A percentile compares a stretch with the other conserved stretches of the same genome.
Conservation (phyloP, 2,797 vertebrate species). For the Toxotes lorentzi region DNA sequence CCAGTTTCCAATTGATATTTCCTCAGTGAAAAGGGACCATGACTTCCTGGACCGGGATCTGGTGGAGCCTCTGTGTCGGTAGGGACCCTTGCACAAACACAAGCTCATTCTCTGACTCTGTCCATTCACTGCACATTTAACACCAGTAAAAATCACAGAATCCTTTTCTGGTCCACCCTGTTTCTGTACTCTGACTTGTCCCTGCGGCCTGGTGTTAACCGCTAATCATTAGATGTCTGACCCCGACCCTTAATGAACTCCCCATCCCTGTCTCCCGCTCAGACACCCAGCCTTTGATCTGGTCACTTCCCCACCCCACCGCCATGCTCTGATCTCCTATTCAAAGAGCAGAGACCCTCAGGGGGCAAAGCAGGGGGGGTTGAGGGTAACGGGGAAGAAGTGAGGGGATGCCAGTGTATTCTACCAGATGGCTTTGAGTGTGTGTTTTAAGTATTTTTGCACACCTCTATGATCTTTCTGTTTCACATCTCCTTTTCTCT, state of each 20-base stretch:
- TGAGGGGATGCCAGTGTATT: constrained; percentile 53
- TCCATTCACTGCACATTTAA: constrained; percentile 1
- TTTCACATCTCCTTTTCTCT: constrained; percentile 37
- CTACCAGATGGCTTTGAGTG: constrained; percentile 72
- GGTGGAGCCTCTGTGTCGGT: constrained; percentile 96
- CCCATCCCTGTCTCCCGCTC: constrained; percentile 58
- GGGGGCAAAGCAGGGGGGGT: constrained; percentile 55
- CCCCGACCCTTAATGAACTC: constrained; percentile 78
- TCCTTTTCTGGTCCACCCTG: neutral
- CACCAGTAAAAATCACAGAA: constrained; percentile 13
- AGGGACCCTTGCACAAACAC: constrained; percentile 55
- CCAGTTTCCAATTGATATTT: constrained; percentile 94
- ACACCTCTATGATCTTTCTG: constrained; percentile 50
- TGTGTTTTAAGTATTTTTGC: constrained; percentile 41
- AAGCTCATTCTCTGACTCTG: neutral
- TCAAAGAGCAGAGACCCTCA: constrained; percentile 77
- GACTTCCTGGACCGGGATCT: constrained; percentile 96
- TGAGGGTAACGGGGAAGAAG: constrained; percentile 38
- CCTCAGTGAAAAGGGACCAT: constrained; percentile 94
- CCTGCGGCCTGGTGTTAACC: constrained; percentile 51
- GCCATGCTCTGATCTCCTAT: constrained; percentile 79
- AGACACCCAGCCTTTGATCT: constrained; percentile 73
- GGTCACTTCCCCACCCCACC: constrained; percentile 62
- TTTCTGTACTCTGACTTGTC: constrained; percentile 29
- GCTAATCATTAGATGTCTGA: constrained; percentile 76